Conservation (phyloP, 2,888 invertebrate genomes). For the Cybosia mesomella region DNA sequence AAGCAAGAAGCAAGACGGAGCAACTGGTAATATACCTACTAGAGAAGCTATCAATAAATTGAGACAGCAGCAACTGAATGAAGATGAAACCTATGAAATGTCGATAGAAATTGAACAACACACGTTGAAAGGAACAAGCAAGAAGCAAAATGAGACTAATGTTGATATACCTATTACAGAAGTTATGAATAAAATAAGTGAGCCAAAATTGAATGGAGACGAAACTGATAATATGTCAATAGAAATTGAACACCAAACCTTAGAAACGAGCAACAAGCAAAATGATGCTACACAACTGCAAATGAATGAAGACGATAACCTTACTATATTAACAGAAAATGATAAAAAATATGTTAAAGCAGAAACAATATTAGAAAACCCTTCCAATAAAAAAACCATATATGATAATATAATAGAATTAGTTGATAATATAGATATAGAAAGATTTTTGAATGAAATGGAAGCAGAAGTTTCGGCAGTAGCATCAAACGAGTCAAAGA, state of each 20-base stretch:
- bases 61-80: not conserved
- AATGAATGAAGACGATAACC: not conserved
- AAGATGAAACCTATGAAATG: not conserved
- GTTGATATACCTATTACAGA: not conserved
- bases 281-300: not conserved
- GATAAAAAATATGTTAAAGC: not conserved
- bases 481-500: not conserved
- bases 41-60: not conserved
- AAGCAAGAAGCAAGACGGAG: not conserved
- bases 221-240: constrained; percentile 1
- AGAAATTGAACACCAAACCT: not conserved
- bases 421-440: constrained; percentile 4
- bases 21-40: not conserved
- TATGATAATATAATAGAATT: not conserved
- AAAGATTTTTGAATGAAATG: not conserved
- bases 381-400: not conserved
- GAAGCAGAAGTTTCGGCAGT: not conserved
- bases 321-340: not conserved
- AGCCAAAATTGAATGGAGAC: not conserved
- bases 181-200: not conserved
- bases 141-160: not conserved
- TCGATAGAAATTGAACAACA: not conserved
- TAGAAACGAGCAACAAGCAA: not conserved
- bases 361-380: not conserved
- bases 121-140: not conserved